Conservation (phyloP, 2,113 vertebrate genomes). For the Sinosuthora webbiana region DNA sequence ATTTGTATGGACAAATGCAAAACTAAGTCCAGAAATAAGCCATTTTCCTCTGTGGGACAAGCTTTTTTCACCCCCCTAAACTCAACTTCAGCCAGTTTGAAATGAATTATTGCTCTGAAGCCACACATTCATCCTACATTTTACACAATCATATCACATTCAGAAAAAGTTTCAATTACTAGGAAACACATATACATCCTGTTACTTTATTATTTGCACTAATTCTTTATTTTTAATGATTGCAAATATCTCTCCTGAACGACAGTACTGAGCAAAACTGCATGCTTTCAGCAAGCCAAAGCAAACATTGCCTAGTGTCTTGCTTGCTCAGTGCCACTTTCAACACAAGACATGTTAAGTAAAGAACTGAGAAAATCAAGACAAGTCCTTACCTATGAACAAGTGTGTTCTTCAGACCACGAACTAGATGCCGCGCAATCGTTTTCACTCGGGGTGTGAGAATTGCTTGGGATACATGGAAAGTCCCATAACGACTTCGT, state of each 20-base stretch:
- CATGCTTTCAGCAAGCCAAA: neutral
- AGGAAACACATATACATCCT: neutral
- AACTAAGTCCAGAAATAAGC: neutral
- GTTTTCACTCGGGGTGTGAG: conserved; percentile 90
- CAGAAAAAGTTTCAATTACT: neutral
- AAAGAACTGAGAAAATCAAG: neutral
- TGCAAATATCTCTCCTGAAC: neutral
- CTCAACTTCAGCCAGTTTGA: neutral
- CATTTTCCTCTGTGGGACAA: neutral
- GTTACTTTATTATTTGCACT: neutral
- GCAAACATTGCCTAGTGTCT: neutral
- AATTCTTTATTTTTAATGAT: neutral
- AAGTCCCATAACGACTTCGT: conserved; percentile 81
- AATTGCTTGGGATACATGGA: conserved; percentile 97
- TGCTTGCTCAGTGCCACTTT: neutral
- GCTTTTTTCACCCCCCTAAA: fast-evolving
- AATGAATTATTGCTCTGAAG: neutral
- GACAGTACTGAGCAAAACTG: neutral
- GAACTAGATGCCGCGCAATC: conserved; percentile 84
- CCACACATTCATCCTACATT: neutral
- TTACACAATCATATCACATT: neutral
- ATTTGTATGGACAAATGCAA: neutral
- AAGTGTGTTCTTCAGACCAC: conserved; percentile 88
- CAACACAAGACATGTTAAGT: fast-evolving
- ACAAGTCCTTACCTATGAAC: conserved; percentile 83